Evolutionary conservation across 2,113 vertebrate genomes (phyloP), one percentile per base, ranked within the genome.

Genomic region (Gambusia holbrooki): DNA sequence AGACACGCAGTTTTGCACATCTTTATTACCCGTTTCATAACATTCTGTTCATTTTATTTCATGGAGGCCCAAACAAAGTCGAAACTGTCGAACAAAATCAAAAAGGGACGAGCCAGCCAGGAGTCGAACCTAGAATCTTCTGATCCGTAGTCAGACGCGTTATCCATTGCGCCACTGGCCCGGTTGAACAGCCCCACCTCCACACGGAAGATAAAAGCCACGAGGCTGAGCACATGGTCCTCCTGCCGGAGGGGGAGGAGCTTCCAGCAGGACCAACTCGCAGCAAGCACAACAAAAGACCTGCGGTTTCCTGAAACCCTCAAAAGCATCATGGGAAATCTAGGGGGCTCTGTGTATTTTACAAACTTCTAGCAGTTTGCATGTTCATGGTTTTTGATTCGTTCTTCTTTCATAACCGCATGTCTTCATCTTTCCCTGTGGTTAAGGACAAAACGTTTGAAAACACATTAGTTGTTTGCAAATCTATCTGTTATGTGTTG

Each of bases 41-140:
- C 33, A 58, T 30, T 27, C 35, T 65, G n/a, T 60, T 71, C 35
- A 30, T 45, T 40, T 42, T 42, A 1, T 14, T 60, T 3, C 40
- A n/a, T 14, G n/a, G 3, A 69, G 13, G 51, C 12, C n/a, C 1
- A 33, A 54, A 65, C 54, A 65, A 7, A n/a, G 15, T 11, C 40
- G 14, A 42, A 67, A 15, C 13, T 17, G 22, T 37, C 35, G 10
- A 0, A 62, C 12, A 30, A 62, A 62, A 3, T 13, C 14, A 19
- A 30, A 66, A 66, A n/a, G 25, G 14, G 1, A 5, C 84, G 84
- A 92, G 89, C 88, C 79, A 92, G 88, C 91, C 91, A 90, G 90
- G 87, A 90, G 90, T 90, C 83, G 94, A 96, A 96, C 95, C 94
- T 96, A 94, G 95, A 96, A 96, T 96, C 95, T 96, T 96, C 95